Evolutionary conservation across 37 sponge, comb jelly and placozoan genomes (phyloP), one percentile per base, ranked within the genome.

Genomic region (Aplysina aerophoba): DNA sequence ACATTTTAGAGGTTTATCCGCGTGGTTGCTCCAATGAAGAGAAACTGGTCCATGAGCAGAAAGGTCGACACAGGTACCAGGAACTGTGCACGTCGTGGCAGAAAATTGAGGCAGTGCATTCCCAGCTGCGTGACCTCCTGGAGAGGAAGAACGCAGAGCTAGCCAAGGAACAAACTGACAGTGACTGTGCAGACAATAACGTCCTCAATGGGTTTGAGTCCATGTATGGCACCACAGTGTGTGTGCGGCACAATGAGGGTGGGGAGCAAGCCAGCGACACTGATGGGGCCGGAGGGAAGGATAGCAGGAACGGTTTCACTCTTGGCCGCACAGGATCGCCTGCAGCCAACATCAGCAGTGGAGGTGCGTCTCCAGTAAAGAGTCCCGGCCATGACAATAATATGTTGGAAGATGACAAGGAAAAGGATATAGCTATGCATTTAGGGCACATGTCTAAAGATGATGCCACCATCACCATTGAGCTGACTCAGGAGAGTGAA

Each of bases 1-100:
- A 84, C 62, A 66, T 96, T 5, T 81, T 96, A 37, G 88, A 90
- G 0, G 50, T 90, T 73, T 93, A 85, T 37, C 86, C 82, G 0
- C n/a, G 66, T 34, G 79, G 44, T 0, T 81, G 62, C 27, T 57
- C 68, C 0, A 15, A 68, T n/a, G 74, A 74, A 0, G 77, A 87
- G 35, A 64, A 34, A 40, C 55, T 57, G 27, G 53, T 40, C 15
- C 60, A 91, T 22, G 20, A 61, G 13, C 30, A 27, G 0, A 39
- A 74, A 21, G 20, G 0, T 25, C 63, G 68, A 0, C 59, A 79
- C 11, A 25, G 15, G 5, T 94, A 89, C 68, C 8, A 41, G 15
- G 15, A 33, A 15, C 14, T 67, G 2, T 34, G 91, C 40, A 37
- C 15, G 11, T 79, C 86, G 38, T 91, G 95, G 90, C 72, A 83